phyloP scores from a whole-genome alignment of 2,888 invertebrate genomes.

The Nudaria mundana region DNA sequence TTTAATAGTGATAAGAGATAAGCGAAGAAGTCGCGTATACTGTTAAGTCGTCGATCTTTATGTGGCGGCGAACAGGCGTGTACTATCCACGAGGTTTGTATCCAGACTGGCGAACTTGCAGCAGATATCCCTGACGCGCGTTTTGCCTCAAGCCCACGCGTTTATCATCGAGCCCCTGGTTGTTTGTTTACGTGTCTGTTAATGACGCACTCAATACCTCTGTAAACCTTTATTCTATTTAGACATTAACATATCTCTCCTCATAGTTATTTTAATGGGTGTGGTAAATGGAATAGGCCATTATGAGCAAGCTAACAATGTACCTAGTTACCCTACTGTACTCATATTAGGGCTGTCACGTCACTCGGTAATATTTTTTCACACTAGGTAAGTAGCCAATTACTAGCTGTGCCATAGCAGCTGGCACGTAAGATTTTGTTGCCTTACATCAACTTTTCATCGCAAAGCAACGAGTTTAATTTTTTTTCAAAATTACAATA shows the following conservation, averaged over 20 bases:
- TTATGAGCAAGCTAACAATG: too few relatives aligned
- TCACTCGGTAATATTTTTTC: too few relatives aligned
- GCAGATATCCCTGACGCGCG: conserved; percentile 5
- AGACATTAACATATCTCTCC: neutral
- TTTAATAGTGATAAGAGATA: conserved; percentile 62
- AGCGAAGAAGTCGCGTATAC: conserved; percentile 31
- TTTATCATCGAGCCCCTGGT: neutral
- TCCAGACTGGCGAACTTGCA: conserved; percentile 27
- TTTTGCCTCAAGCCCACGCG: conserved; percentile 3
- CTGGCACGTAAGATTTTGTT: too few relatives aligned
- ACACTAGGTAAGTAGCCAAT: too few relatives aligned
- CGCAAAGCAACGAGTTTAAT: too few relatives aligned
- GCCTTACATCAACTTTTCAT: too few relatives aligned
- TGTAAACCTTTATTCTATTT: neutral
- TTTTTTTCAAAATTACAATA: too few relatives aligned
- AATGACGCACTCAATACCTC: neutral
- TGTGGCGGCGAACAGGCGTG: conserved; percentile 31
- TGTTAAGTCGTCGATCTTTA: conserved; percentile 11
- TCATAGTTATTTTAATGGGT: neutral
- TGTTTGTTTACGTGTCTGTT: conserved; percentile 11
- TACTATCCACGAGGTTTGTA: conserved; percentile 21
- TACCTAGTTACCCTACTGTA: too few relatives aligned
- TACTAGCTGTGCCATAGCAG: too few relatives aligned
- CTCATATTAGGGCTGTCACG: too few relatives aligned
- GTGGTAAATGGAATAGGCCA: neutral